Base-by-base conservation (phyloP, 2,113 vertebrate species). In the Struthio camelus region DNA sequence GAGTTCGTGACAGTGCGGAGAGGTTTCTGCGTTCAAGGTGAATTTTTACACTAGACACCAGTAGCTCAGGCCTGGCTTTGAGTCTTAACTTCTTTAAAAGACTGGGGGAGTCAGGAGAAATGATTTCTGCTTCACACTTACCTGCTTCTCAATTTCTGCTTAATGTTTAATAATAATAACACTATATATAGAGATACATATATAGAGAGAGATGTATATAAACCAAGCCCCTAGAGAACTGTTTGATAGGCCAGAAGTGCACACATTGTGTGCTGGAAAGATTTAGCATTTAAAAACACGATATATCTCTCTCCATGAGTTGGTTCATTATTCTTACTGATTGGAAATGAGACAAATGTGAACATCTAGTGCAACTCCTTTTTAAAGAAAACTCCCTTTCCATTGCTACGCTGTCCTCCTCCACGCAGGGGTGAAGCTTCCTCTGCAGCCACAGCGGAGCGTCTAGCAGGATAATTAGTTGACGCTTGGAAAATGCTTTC, bases 221-320 rank as follows among this genome's bases (percentile, higher is more conserved):
- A 79, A 67, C 58, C 22, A 82, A 59, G 3, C 32, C 61, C 61
- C 81, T 0, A 0, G 72, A 59, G 94, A 89, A 40, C 70, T 84
- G 34, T 54, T 87, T 65, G 89, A 89, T 81, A 85, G 58, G 44
- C 36, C 62, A 94, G 87, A 51, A 70, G 51, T 89, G 82, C 65
- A 69, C 36, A 71, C 48, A 30, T 54, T 40, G 42, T 32, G 19
- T 53, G 67, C 54, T 78, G 82, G 87, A 87, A 90, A 78, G 85
- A 93, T 93, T 87, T 66, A 95, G 54, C 85, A 80, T 90, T 93
- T 87, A 80, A 90, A 94, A 94, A 36, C 87, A 93, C 82, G 85
- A 88, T 84, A 78, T 84, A 95, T 94, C 80, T 92, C 71, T 75
- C n/a, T 50, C 3, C 51, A 71, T 44, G 61, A 87, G 75, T 48